Evolutionary conservation across 2,797 vertebrate genomes (phyloP).

Genomic region (Neoniphon sammara): DNA sequence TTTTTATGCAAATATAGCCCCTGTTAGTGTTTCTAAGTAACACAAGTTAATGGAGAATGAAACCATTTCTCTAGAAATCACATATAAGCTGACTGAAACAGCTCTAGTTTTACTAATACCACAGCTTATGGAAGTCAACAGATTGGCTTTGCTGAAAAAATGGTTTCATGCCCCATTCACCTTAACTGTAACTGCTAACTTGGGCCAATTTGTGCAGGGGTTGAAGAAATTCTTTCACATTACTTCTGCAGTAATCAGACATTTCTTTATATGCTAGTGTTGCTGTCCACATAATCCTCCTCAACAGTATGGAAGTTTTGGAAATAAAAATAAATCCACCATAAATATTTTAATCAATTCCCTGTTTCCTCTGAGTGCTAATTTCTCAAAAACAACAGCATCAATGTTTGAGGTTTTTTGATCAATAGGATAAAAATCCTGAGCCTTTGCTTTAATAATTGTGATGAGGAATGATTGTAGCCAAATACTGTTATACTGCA

Average conservation of each 20-base stretch:
- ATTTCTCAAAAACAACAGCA: background rate
- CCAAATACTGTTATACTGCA: slow-evolving; percentile 36
- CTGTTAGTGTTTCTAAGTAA: background rate
- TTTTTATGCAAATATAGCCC: background rate
- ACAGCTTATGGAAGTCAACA: background rate
- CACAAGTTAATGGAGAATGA: background rate
- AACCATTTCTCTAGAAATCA: background rate
- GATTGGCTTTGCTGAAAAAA: background rate
- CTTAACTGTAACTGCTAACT: background rate
- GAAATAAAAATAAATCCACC: no score
- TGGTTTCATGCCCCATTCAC: background rate
- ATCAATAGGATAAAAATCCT: slow-evolving; percentile 74
- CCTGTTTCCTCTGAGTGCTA: background rate
- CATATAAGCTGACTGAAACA: no score
- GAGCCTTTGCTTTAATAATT: slow-evolving; percentile 49
- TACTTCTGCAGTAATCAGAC: background rate
- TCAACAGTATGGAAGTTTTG: no score
- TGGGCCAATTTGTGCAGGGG: background rate
- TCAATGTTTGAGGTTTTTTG: background rate
- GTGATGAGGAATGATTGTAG: slow-evolving; percentile 32
- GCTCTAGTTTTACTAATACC: background rate
- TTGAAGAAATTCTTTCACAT: background rate
- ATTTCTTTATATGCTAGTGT: background rate
- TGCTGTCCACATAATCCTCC: no score
- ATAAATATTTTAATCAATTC: no score